Conservation (phyloP, 2,888 invertebrate species). For the Hyalella azteca region DNA sequence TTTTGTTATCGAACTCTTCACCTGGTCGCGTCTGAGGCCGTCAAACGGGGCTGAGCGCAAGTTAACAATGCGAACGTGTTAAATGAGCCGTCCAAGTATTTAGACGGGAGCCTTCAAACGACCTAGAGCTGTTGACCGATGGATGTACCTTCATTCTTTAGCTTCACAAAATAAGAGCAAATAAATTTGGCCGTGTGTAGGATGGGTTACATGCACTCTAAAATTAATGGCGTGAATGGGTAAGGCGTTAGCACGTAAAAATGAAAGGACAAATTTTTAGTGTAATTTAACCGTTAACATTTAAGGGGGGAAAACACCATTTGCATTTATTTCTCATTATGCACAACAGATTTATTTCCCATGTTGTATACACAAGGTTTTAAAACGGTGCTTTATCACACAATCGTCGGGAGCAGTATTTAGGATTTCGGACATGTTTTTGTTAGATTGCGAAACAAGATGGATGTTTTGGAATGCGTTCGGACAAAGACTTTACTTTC, state of each 20-base stretch:
- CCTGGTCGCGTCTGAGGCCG: constrained; percentile 6
- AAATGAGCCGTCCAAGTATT: constrained; percentile 30
- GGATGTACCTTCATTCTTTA: constrained; percentile 20
- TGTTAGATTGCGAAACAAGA: too few relatives aligned
- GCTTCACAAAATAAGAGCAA: background rate
- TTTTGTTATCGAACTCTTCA: constrained; percentile 33
- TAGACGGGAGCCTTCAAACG: constrained; percentile 26
- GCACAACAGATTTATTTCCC: too few relatives aligned
- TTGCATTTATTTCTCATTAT: too few relatives aligned
- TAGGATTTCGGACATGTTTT: too few relatives aligned
- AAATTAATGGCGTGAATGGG: constrained; percentile 10
- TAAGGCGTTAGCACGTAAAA: background rate
- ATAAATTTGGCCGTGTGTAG: background rate
- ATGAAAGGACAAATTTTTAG: too few relatives aligned
- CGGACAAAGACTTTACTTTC: background rate
- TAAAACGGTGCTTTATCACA: too few relatives aligned
- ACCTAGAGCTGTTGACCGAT: constrained; percentile 28
- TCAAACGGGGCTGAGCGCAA: constrained; percentile 11
- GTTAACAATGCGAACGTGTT: constrained; percentile 32
- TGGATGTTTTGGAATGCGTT: background rate
- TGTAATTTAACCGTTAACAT: too few relatives aligned
- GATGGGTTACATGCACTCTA: constrained; percentile 3
- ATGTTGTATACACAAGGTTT: too few relatives aligned
- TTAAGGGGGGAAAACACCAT: too few relatives aligned
- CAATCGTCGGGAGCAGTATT: too few relatives aligned